Base-by-base conservation (phyloP, 1,140 invertebrate genomes). In the Listronotus bonariensis region DNA sequence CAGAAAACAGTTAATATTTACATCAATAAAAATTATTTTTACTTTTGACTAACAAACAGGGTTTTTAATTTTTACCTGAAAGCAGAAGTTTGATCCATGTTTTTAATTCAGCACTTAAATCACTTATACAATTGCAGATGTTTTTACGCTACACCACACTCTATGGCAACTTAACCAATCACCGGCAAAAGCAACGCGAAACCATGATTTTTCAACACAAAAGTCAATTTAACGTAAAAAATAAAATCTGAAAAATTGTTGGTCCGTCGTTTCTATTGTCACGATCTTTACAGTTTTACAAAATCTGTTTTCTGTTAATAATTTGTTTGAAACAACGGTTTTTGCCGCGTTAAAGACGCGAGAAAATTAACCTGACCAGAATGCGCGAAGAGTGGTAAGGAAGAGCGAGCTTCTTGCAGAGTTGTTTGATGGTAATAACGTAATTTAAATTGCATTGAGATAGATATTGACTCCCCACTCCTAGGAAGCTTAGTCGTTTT, bases 391-490 rank as follows among this genome's bases (percentile, higher is more conserved):
- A 62, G 42, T 20, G 48, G 49, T 52, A 52, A 26, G 43, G 43
- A 41, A 56, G 53, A 56, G 32, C 61, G 56, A 45, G 57, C 56
- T 70, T 70, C 68, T 70, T 70, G 58, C 58, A 57, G 54, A 57
- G 67, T 49, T 54, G 52, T 51, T 45, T 53, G 67, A 52, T 65
- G 51, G 68, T 68, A 70, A 65, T 72, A 68, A 62, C 59, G 71
- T 60, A 58, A 51, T 59, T 57, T 55, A 68, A 70, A 68, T 70
- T 70, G 65, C 58, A 63, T 53, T 62, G 55, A 63, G 71, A 70
- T 70, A 68, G 62, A 68, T 72, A 72, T 70, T 68, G 57, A 53
- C 42, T 56, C 71, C 71, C 71, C 71, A 67, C 71, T 32, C 17
- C 45, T 51, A 34, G 9, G n/a, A 46, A 46, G n/a, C 43, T 46